Conservation (phyloP, 2,113 vertebrate genomes). For the Origma solitaria region DNA sequence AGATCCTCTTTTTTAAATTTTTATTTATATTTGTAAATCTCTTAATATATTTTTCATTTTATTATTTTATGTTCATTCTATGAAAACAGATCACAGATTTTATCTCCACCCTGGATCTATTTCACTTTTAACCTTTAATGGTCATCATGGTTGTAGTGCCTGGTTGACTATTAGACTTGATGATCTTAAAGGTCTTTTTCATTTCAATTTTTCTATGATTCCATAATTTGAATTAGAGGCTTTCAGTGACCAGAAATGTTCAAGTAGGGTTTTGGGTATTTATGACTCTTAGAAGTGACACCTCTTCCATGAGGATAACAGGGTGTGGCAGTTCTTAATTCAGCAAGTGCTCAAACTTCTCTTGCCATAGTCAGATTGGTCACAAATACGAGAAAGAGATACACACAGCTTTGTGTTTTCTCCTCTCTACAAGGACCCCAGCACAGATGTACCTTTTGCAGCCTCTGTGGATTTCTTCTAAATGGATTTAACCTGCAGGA, state of each 20-base stretch:
- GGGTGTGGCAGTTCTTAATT: not conserved
- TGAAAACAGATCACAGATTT: not conserved
- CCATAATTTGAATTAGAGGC: not conserved
- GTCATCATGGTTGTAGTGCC: accelerated
- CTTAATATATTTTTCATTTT: not conserved
- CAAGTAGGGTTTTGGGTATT: not conserved
- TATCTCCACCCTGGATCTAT: not conserved
- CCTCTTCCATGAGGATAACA: not conserved
- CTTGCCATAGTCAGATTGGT: not conserved
- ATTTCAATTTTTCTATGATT: not conserved
- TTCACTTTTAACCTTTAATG: not conserved
- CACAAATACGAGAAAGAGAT: not conserved
- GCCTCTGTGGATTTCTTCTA: not conserved
- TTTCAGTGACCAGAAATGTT: not conserved
- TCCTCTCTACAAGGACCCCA: not conserved
- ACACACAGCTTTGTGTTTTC: not conserved
- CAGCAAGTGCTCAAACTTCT: not conserved
- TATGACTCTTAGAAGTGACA: not conserved
- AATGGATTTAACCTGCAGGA: not conserved
- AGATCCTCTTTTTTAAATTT: not conserved
- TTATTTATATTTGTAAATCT: not conserved
- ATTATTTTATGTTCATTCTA: not conserved
- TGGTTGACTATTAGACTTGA: not conserved
- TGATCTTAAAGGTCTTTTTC: not conserved
- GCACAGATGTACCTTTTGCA: not conserved